Evolutionary conservation across 2,797 vertebrate species (phyloP).

Genomic region (Crocodylus rhombifer): DNA sequence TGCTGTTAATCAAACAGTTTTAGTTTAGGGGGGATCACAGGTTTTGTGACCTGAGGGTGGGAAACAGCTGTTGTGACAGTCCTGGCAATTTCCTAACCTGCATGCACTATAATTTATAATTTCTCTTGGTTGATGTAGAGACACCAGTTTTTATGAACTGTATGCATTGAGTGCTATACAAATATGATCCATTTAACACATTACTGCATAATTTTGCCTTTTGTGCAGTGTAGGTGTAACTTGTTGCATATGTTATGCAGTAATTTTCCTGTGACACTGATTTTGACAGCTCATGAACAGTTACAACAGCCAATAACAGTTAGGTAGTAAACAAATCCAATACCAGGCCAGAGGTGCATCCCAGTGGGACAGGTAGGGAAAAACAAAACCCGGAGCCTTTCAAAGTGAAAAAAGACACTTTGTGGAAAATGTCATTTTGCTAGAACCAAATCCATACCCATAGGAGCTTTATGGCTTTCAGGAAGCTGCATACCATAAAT

Average conservation of each 20-base stretch:
- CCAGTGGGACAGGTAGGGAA: neutral
- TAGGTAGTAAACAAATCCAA: conserved; percentile 20
- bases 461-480: neutral
- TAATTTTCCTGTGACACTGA: conserved; percentile 52
- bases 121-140: conserved; percentile 28
- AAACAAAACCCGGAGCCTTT: neutral
- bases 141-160: conserved; percentile 29
- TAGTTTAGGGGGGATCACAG: neutral
- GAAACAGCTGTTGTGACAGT: neutral
- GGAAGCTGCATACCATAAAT: neutral
- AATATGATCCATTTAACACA: conserved; percentile 51
- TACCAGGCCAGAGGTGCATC: neutral
- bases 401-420: neutral
- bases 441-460: neutral
- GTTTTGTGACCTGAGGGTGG: neutral
- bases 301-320: neutral
- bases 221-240: conserved; percentile 51
- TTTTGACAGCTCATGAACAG: conserved; percentile 42
- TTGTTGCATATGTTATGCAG: conserved; percentile 26
- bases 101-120: conserved; percentile 7
- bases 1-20: neutral
- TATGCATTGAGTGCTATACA: neutral
- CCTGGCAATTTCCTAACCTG: conserved; percentile 6
- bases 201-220: conserved; percentile 56
- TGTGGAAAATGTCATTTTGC: neutral